Percentiles rank a stretch among this genome's conserved stretches.
Evolutionary conservation across 1,140 invertebrate genomes (phyloP).

Genomic region (Papilio glaucus): DNA sequence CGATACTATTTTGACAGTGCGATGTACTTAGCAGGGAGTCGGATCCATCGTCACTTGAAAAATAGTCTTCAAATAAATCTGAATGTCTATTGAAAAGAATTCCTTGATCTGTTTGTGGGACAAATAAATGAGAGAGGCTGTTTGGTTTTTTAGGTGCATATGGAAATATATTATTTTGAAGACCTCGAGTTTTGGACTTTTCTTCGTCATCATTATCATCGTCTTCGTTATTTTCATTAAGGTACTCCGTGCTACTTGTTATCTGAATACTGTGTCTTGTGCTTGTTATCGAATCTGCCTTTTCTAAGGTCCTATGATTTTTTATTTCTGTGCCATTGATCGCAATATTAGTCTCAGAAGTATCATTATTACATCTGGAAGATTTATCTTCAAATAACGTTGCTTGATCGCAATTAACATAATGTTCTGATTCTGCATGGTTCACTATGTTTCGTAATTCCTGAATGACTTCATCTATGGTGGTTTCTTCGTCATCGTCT

Average conservation of each 20-base stretch:
- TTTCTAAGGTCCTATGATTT: slow-evolving; percentile 70
- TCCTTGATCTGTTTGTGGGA: slow-evolving; percentile 78
- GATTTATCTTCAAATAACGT: slow-evolving; percentile 72
- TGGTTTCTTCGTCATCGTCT: slow-evolving; percentile 91
- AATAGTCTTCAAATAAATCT: slow-evolving; percentile 87
- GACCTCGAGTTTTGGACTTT: slow-evolving; percentile 83
- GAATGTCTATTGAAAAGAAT: slow-evolving; percentile 81
- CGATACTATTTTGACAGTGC: slow-evolving; percentile 78
- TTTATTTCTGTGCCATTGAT: slow-evolving; percentile 60
- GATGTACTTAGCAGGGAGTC: slow-evolving; percentile 88
- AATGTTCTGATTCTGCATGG: slow-evolving; percentile 90
- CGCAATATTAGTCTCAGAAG: slow-evolving; percentile 71
- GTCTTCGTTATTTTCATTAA: slow-evolving; percentile 41
- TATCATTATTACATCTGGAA: slow-evolving; percentile 71
- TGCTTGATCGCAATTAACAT: slow-evolving; percentile 76
- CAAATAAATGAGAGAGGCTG: slow-evolving; percentile 84
- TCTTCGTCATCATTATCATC: slow-evolving; percentile 56
- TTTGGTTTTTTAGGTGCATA: slow-evolving; percentile 85
- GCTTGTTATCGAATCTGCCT: slow-evolving; percentile 81
- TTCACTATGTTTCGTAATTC: slow-evolving; percentile 93
- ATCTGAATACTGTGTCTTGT: slow-evolving; percentile 81
- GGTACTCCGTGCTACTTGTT: slow-evolving; percentile 64
- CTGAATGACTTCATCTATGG: slow-evolving; percentile 94
- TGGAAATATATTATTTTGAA: slow-evolving; percentile 86
- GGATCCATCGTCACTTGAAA: slow-evolving; percentile 86